Percentiles rank a stretch among this genome's conserved stretches.
Evolutionary conservation across 53 echinoderm and acorn worm genomes (phyloP).

Genomic region (Henricia sp.): DNA sequence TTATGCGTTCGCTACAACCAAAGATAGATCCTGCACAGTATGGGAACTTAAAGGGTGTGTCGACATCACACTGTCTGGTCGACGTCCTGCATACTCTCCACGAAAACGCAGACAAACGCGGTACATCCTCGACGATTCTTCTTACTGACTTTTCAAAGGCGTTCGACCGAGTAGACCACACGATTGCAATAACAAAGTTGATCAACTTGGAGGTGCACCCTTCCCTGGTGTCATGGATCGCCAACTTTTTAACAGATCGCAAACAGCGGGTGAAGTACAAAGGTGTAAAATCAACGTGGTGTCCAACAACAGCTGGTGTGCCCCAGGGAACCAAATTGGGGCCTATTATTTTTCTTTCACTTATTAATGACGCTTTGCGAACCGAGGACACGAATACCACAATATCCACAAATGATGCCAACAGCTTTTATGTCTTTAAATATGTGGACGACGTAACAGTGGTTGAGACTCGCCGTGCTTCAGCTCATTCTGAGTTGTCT

Average conservation of each 20-base stretch:
- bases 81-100: slow-evolving; percentile 27
- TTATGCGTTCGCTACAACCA: background rate
- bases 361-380: slow-evolving; percentile 28
- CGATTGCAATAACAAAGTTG: slow-evolving; percentile 24
- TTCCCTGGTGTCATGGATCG: slow-evolving; percentile 40
- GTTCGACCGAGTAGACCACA: slow-evolving; percentile 57
- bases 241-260: slow-evolving; percentile 16
- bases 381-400: background rate
- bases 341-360: slow-evolving; percentile 18
- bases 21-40: slow-evolving; percentile 28
- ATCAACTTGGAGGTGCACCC: slow-evolving; percentile 14
- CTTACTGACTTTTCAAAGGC: slow-evolving; percentile 64
- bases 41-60: slow-evolving; percentile 47
- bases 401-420: background rate
- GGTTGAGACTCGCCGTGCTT: background rate
- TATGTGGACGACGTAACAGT: slow-evolving; percentile 17
- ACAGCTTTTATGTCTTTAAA: slow-evolving; percentile 7
- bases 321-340: slow-evolving; percentile 57
- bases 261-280: slow-evolving; percentile 40
- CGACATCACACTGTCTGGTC: slow-evolving; percentile 46
- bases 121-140: slow-evolving; percentile 18
- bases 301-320: slow-evolving; percentile 3
- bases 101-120: slow-evolving; percentile 4
- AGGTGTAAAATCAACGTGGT: background rate
- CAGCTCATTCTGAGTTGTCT: background rate